Evolutionary conservation across 2,113 vertebrate species (phyloP).

Genomic region (Tretioscincus oriximinensis): DNA sequence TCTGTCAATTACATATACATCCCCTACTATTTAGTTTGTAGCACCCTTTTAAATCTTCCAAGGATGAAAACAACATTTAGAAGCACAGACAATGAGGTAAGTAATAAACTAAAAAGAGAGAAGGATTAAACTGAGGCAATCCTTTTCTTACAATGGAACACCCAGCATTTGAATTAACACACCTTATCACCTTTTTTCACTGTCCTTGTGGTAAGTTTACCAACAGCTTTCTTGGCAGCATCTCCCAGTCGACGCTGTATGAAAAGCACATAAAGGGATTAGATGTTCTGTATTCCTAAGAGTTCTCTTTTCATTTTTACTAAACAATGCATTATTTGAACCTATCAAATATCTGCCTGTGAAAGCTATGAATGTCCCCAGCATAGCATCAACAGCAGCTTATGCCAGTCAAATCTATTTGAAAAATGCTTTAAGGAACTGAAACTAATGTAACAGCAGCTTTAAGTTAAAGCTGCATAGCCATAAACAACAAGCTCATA

Average conservation of each 20-base stretch:
- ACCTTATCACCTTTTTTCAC: constrained; percentile 99
- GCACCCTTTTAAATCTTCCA: neutral
- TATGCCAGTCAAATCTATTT: neutral
- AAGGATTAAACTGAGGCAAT: constrained; percentile 9
- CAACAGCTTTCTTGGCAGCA: constrained; percentile 95
- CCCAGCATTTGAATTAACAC: constrained; percentile 37
- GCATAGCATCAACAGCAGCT: too few relatives aligned
- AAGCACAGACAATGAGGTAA: neutral
- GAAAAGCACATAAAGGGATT: constrained; percentile 60
- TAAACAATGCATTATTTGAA: constrained; percentile 13
- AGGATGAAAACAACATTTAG: neutral
- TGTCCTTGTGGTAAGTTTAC: constrained; percentile 93
- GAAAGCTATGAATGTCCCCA: too few relatives aligned
- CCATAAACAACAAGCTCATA: neutral
- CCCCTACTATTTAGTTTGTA: neutral
- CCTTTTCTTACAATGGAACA: constrained; percentile 4
- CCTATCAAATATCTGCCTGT: neutral
- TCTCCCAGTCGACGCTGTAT: constrained; percentile 92
- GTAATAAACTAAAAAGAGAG: neutral
- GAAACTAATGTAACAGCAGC: neutral
- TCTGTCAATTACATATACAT: neutral
- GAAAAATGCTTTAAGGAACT: constrained; percentile 15
- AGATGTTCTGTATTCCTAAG: constrained; percentile 34
- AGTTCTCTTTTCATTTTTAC: constrained; percentile 39
- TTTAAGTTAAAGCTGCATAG: constrained; percentile 22